These are phyloP conservation scores for Amiota communis DNA, from an alignment of 2,888 invertebrate genomes.

Conservation along the genomic window DNA sequence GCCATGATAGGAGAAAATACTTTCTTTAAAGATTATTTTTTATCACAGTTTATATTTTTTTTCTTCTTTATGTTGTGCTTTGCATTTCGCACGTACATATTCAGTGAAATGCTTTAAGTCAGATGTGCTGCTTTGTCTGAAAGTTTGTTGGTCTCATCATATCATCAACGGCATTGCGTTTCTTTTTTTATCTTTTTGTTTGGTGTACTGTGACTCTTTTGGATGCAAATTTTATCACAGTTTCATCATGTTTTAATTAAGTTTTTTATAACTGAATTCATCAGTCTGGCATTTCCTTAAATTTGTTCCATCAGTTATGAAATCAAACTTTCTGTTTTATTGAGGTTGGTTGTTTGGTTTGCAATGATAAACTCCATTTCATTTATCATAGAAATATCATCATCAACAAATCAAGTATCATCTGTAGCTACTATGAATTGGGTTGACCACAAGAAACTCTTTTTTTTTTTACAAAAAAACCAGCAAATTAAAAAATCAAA, in stretches of 20 bases:
- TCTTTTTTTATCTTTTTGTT: slow-evolving; percentile 1
- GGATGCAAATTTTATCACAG: not conserved
- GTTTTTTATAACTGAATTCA: slow-evolving; percentile 13
- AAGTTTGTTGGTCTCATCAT: slow-evolving; percentile 1
- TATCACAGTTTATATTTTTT: slow-evolving; percentile 3
- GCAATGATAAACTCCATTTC: not conserved
- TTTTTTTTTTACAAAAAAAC: not conserved
- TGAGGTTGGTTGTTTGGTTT: not conserved
- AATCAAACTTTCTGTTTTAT: too few species aligned
- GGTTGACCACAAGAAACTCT: not conserved
- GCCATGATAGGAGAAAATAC: slow-evolving; percentile 10
- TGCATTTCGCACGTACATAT: slow-evolving; percentile 8
- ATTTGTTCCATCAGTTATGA: not conserved
- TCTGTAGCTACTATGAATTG: too few species aligned
- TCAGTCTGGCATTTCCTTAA: slow-evolving; percentile 16
- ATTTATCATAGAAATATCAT: not conserved
- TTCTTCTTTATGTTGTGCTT: not conserved
- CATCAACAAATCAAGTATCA: too few species aligned
- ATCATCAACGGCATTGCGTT: slow-evolving; percentile 6
- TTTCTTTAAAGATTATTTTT: slow-evolving; percentile 22
- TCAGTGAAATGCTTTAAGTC: slow-evolving; percentile 3
- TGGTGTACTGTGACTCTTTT: slow-evolving; percentile 1
- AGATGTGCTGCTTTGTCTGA: not conserved
- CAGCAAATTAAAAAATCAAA: slow-evolving; percentile 33
- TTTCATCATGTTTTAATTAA: slow-evolving; percentile 28